These are phyloP conservation scores for Calliphora vomitoria DNA, from an alignment of 2,888 invertebrate species.

Conservation along the genomic window DNA sequence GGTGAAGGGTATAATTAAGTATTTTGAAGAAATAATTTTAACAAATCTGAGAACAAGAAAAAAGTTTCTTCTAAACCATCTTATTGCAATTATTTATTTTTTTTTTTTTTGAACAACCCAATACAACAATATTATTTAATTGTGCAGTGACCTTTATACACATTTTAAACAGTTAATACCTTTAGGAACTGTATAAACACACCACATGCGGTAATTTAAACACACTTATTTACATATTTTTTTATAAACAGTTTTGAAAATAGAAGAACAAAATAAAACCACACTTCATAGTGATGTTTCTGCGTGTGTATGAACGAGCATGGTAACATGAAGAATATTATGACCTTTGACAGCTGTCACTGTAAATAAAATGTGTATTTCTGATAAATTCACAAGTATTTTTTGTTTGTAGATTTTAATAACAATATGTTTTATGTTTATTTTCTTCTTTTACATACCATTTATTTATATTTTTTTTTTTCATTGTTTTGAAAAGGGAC, in stretches of 20 bases:
- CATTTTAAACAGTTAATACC: too few relatives aligned
- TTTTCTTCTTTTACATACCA: not conserved
- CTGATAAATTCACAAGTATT: conserved; percentile 39
- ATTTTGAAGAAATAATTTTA: too few relatives aligned
- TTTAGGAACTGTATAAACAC: too few relatives aligned
- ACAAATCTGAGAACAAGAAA: too few relatives aligned
- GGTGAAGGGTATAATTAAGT: too few relatives aligned
- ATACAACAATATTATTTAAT: too few relatives aligned
- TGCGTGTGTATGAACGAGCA: not conserved
- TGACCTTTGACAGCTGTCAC: conserved; percentile 67
- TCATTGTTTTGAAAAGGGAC: too few relatives aligned
- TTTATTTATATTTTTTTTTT: not conserved
- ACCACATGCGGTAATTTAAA: not conserved
- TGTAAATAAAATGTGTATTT: conserved; percentile 57
- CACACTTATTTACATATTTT: not conserved
- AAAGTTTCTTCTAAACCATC: too few relatives aligned
- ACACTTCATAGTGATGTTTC: conserved; percentile 15
- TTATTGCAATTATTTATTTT: too few relatives aligned
- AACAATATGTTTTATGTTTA: conserved; percentile 31
- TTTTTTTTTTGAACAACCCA: too few relatives aligned
- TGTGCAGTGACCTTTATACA: too few relatives aligned
- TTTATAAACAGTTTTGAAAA: not conserved
- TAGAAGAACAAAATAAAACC: conserved; percentile 6
- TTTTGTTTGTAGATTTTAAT: conserved; percentile 1
- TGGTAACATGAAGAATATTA: conserved; percentile 26